A percentile compares a stretch with the other conserved stretches of the same genome.
These are phyloP conservation scores for Drosophila tani DNA, from an alignment of 1,140 invertebrate species.

Conservation along the genomic window DNA sequence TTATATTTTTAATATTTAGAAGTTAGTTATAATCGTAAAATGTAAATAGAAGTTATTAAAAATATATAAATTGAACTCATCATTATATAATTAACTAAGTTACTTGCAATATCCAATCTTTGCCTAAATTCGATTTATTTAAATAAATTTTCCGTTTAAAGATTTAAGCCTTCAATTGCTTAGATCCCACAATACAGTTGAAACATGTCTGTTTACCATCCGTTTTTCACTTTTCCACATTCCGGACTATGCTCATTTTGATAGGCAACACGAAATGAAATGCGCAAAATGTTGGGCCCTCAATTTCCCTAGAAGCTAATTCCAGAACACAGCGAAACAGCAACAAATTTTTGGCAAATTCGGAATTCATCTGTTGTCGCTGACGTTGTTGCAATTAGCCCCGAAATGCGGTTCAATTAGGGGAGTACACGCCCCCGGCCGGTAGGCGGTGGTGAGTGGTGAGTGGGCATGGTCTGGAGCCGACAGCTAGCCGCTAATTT, in stretches of 20 bases:
- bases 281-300: slow-evolving; percentile 21
- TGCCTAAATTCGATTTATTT: background rate
- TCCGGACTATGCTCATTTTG: slow-evolving; percentile 14
- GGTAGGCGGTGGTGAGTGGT: background rate
- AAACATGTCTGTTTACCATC: slow-evolving; percentile 11
- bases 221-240: slow-evolving; percentile 14
- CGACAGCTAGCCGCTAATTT: slow-evolving; percentile 46
- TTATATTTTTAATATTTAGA: too few relatives aligned
- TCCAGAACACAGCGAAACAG: slow-evolving; percentile 5
- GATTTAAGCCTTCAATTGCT: background rate
- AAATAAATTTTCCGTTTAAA: background rate
- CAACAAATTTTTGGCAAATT: slow-evolving; percentile 20
- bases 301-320: slow-evolving; percentile 21
- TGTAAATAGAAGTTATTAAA: too few relatives aligned
- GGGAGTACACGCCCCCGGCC: slow-evolving; percentile 24
- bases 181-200: background rate
- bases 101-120: background rate
- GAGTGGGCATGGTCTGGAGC: slow-evolving; percentile 16
- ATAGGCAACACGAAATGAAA: slow-evolving; percentile 29
- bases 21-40: too few relatives aligned
- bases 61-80: too few relatives aligned
- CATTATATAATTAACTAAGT: too few relatives aligned
- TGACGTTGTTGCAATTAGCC: slow-evolving; percentile 43
- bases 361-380: slow-evolving; percentile 38
- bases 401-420: slow-evolving; percentile 56